Conservation (phyloP, 2,113 vertebrate genomes). For the Sturnus vulgaris region DNA sequence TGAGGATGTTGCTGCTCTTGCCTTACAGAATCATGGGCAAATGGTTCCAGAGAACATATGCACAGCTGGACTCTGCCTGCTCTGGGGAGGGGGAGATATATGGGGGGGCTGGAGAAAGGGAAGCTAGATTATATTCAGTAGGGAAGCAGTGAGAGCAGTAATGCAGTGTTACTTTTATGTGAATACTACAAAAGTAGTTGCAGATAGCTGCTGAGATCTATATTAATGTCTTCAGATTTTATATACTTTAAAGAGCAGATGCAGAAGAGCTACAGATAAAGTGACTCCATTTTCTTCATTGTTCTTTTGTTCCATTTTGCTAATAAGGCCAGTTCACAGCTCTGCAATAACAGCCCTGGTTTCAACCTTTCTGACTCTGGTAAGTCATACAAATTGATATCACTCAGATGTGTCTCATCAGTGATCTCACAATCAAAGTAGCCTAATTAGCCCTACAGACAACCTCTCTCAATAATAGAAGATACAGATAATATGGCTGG, state of each 20-base stretch:
- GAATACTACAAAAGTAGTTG: background rate
- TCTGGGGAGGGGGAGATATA: background rate
- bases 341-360: background rate
- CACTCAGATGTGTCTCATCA: background rate
- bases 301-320: background rate
- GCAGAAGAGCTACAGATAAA: background rate
- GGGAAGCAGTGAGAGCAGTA: background rate
- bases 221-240: background rate
- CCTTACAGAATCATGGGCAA: background rate
- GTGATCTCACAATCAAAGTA: background rate
- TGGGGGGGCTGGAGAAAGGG: too few species aligned
- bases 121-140: background rate
- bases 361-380: background rate
- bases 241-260: background rate
- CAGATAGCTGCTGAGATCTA: background rate
- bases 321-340: background rate
- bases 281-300: background rate
- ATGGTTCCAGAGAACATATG: background rate
- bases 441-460: background rate
- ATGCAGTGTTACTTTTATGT: background rate
- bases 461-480: background rate
- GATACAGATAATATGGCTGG: background rate
- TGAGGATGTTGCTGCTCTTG: background rate
- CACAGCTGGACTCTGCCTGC: background rate
- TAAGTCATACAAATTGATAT: background rate